Percentiles rank a stretch among this genome's conserved stretches.
Evolutionary conservation across 2,113 vertebrate genomes (phyloP).

Genomic region (Planiliza haematocheilus): DNA sequence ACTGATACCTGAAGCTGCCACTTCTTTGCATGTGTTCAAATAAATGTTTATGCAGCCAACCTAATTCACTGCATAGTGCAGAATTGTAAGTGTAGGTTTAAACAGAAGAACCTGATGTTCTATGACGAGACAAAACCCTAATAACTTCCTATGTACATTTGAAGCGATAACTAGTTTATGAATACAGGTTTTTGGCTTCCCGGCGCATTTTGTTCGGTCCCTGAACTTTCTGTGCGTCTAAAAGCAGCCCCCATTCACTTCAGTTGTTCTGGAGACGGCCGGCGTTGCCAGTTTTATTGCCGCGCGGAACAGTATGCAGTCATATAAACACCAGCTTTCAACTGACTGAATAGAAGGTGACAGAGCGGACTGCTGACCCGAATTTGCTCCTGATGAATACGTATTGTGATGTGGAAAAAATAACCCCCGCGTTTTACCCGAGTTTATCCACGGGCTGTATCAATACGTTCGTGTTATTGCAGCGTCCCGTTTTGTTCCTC

Average conservation of each 20-base stretch:
- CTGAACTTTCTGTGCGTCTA: background rate
- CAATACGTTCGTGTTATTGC: slow-evolving; percentile 15
- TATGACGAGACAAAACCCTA: background rate
- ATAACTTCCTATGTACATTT: background rate
- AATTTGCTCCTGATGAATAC: slow-evolving; percentile 64
- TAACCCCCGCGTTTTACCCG: slow-evolving; percentile 17
- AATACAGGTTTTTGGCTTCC: background rate
- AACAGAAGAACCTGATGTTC: background rate
- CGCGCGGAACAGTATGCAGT: slow-evolving; percentile 37
- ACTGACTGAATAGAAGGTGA: slow-evolving; percentile 61
- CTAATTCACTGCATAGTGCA: background rate
- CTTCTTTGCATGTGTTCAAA: background rate
- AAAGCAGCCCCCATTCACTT: background rate
- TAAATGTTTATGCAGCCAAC: too few relatives aligned
- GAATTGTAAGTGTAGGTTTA: background rate
- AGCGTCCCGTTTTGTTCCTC: slow-evolving; percentile 2
- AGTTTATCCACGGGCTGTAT: slow-evolving; percentile 27
- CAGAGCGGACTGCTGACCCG: slow-evolving; percentile 63
- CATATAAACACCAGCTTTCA: slow-evolving; percentile 48
- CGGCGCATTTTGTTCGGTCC: background rate
- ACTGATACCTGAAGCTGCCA: background rate
- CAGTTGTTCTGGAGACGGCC: slow-evolving; percentile 9
- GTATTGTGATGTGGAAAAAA: slow-evolving; percentile 53
- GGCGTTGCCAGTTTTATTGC: slow-evolving; percentile 17
- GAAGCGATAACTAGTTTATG: background rate